Base-by-base conservation (phyloP, 2,888 invertebrate genomes). In the Muscina levida region DNA sequence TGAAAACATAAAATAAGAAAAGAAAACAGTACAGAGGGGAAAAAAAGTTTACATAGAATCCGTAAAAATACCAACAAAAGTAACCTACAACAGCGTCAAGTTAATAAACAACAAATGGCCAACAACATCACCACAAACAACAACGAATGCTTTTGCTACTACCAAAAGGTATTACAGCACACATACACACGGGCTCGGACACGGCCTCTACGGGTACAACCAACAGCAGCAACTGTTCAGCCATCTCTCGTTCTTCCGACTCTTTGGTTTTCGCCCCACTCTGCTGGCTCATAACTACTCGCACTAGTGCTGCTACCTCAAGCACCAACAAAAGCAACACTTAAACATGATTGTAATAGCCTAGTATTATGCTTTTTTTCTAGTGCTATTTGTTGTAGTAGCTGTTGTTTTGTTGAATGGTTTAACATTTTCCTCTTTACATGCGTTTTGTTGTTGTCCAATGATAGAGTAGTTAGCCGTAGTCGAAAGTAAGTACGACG, bases 11-110 rank as follows among this genome's bases (percentile, higher is more conserved):
- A 74, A 51, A 51, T 22, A 53, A 53, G 39, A 46, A 17, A 13
- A n/a, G 19, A 19, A 68, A 67, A 37, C 6, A 70, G 46, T 62
- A 13, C 15, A 56, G 24, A 46, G n/a, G n/a, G n/a, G 31, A 31
- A 31, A 31, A 31, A 31, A 31, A 31, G 31, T 75, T 59, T 65
- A 75, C 59, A 68, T 76, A 72, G 79, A 79, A 72, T 72, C 75
- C 79, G 75, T 79, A 79, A 79, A 79, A 79, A 68, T 79, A 79
- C 75, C 44, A 75, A 26, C 51, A 72, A 53, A 68, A 48, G n/a
- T 62, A 77, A 39, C 65, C 17, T 56, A 62, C n/a, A 22, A 65
- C 31, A 46, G 46, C 11, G 51, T 62, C 48, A 72, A 59, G 19
- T 48, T 62, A 72, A 72, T 48, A 42, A 72, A 62, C 62, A 37